Evolutionary conservation across 2,888 invertebrate species (phyloP), one percentile per base, ranked within the genome.

Genomic region (Tachina fera): DNA sequence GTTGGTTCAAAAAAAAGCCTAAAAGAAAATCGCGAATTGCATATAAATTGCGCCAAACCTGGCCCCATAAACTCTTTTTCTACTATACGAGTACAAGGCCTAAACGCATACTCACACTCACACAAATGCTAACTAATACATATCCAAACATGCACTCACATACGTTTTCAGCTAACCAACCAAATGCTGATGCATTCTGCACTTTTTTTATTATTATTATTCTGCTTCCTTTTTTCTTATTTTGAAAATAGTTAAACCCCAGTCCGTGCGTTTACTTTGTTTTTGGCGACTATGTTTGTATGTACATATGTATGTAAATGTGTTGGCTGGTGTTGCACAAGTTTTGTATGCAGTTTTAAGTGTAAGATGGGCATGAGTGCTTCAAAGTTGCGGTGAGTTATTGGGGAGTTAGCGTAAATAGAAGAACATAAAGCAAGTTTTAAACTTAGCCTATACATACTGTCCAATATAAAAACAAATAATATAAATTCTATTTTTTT

Each of bases 31-130:
- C 83, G 70, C 83, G 89, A 91, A 90, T 88, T 91, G 90, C 91
- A 91, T 91, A 90, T 89, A 89, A 91, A 91, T 89, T 91, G 91
- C 90, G 90, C 86, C 88, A 88, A 90, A 88, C 89, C 67, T 90
- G 89, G 88, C 41, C 56, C 77, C 60, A 39, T 51, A 60, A 31
- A 67, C 67, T 72, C 47, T 56, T 63, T 63, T 75, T 53, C 71
- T 61, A 58, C 65, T 60, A 56, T 72, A 47, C 60, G 70, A 75
- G 45, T 72, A 47, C 60, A 75, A 75, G 45, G 22, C 56, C 61
- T 61, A 53, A 68, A 45, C 61, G 51, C 70, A 65, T 9, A 39
- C 31, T 78, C 39, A 51, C 45, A 70, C 61, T 70, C 13, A 78
- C 58, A 53, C 78, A 61, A 22, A 47, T 45, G 45, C 19, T 9